Evolutionary conservation across 2,888 invertebrate species (phyloP).

Genomic region (Ormyrus nitidulus): DNA sequence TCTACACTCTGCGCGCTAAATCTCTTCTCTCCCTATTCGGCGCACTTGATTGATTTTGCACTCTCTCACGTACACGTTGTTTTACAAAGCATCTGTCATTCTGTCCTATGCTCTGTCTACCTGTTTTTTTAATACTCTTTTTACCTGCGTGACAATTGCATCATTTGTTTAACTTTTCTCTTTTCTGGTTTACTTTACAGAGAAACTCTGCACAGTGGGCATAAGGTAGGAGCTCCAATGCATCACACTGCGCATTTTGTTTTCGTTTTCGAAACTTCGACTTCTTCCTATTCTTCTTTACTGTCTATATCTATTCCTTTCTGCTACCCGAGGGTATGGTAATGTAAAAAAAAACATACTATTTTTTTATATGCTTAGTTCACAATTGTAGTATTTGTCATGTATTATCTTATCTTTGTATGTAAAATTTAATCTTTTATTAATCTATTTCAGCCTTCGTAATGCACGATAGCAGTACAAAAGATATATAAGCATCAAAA

Average conservation of each 20-base stretch:
- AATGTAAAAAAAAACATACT: conserved; percentile 31
- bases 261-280: conserved; percentile 43
- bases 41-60: conserved; percentile 28
- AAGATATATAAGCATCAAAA: too few relatives aligned
- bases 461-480: too few relatives aligned
- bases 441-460: too few relatives aligned
- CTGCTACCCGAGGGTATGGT: conserved; percentile 46
- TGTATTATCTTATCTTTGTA: not conserved
- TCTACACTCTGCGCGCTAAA: conserved; percentile 19
- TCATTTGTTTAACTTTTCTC: conserved; percentile 69
- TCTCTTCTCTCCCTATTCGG: not conserved
- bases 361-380: conserved; percentile 25
- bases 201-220: conserved; percentile 74
- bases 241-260: conserved; percentile 45
- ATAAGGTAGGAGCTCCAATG: conserved; percentile 71
- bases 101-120: not conserved
- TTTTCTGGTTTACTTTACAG: conserved; percentile 74
- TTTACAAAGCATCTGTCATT: conserved; percentile 12
- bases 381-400: not conserved
- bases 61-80: not conserved
- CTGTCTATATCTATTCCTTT: conserved; percentile 49
- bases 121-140: conserved; percentile 24
- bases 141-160: conserved; percentile 24
- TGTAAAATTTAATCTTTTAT: too few relatives aligned
- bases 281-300: conserved; percentile 45